Conservation (phyloP, 37 sponge, comb jelly and placozoan species). For the Bolinopsis microptera region DNA sequence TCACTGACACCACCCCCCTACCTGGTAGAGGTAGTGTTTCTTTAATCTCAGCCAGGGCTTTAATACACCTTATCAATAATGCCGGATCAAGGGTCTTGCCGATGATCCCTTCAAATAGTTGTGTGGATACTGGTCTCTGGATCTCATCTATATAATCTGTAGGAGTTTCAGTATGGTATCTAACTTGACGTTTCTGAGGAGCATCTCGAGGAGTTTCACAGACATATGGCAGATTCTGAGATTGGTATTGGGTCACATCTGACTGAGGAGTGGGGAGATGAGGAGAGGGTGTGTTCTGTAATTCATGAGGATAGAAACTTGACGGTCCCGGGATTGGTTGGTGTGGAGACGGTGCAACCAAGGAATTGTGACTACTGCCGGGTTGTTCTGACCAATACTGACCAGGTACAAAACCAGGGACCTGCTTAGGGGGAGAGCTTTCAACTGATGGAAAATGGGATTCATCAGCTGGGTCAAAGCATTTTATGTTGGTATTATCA, state of each 20-base stretch:
- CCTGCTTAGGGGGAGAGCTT: too few species aligned
- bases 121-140: background rate
- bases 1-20: background rate
- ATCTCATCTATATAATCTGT: slow-evolving; percentile 26
- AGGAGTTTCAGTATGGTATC: background rate
- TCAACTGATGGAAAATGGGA: too few species aligned
- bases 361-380: too few species aligned
- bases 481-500: too few species aligned
- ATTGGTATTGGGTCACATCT: background rate
- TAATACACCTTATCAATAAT: slow-evolving; percentile 13
- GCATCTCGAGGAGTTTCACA: background rate
- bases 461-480: too few species aligned
- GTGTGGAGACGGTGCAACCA: too few species aligned
- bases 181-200: background rate
- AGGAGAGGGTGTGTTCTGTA: too few species aligned
- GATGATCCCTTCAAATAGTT: background rate
- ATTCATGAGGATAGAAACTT: too few species aligned
- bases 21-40: background rate
- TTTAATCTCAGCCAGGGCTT: background rate
- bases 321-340: too few species aligned
- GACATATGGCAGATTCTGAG: background rate
- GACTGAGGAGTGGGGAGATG: too few species aligned
- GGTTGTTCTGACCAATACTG: too few species aligned
- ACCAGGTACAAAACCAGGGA: too few species aligned
- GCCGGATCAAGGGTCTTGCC: background rate